Conservation (phyloP, 1,140 invertebrate genomes). For the Zaprionus tsacasi region DNA sequence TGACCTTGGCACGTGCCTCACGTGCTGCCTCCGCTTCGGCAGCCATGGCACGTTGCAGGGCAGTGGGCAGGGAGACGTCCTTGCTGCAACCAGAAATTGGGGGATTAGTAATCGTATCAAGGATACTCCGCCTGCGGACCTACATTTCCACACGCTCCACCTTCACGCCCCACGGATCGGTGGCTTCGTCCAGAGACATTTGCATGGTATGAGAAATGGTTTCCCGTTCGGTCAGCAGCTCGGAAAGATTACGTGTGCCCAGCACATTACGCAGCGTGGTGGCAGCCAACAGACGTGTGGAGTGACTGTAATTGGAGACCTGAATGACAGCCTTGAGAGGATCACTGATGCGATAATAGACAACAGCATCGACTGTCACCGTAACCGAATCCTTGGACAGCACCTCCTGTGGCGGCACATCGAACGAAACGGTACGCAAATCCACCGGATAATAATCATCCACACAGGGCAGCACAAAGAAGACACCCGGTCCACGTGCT, state of each 20-base stretch:
- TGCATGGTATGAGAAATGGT: constrained; percentile 88
- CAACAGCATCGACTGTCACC: constrained; percentile 95
- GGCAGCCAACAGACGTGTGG: constrained; percentile 93
- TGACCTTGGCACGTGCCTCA: constrained; percentile 90
- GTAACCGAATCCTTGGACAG: constrained; percentile 97
- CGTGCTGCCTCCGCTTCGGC: constrained; percentile 93
- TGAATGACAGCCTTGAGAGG: constrained; percentile 92
- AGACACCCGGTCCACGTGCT: constrained; percentile 90
- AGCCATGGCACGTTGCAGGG: constrained; percentile 94
- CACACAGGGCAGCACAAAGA: constrained; percentile 96
- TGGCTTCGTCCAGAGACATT: constrained; percentile 88
- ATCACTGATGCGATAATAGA: constrained; percentile 93
- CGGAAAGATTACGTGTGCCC: constrained; percentile 94
- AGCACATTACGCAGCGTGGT: constrained; percentile 95
- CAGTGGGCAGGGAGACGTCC: constrained; percentile 93
- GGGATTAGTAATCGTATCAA: background rate
- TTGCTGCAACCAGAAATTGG: constrained; percentile 87
- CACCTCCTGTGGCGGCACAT: constrained; percentile 88
- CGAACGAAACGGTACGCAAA: constrained; percentile 88
- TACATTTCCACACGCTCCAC: constrained; percentile 98
- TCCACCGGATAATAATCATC: constrained; percentile 96
- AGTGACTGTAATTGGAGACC: constrained; percentile 92
- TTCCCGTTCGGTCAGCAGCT: constrained; percentile 90
- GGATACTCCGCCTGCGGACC: constrained; percentile 72
- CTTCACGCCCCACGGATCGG: constrained; percentile 98